Percentiles rank a stretch among this genome's conserved stretches.
Evolutionary conservation across 2,888 invertebrate species (phyloP).

Genomic region (Phasia obesa): DNA sequence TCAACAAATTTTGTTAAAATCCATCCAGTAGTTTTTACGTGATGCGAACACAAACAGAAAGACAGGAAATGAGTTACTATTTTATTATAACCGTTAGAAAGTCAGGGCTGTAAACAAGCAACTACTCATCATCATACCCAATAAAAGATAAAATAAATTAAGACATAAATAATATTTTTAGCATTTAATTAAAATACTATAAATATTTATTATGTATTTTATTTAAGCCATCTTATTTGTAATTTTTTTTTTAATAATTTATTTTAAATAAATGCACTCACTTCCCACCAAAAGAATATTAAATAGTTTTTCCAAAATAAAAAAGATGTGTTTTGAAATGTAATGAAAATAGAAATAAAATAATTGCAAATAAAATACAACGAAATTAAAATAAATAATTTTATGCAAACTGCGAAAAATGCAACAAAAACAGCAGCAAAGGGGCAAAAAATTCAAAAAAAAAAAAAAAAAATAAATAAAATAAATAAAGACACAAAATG

Average conservation of each 20-base stretch:
- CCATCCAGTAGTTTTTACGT: too few relatives aligned
- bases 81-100: too few relatives aligned
- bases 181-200: conserved; percentile 2
- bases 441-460: neutral
- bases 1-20: too few relatives aligned
- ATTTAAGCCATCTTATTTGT: conserved; percentile 38
- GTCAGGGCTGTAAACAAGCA: too few relatives aligned
- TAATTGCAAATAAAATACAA: conserved; percentile 63
- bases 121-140: too few relatives aligned
- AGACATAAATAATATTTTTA: neutral
- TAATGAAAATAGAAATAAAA: conserved; percentile 54
- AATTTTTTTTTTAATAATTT: conserved; percentile 10
- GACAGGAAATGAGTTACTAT: too few relatives aligned
- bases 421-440: neutral
- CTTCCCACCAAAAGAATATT: conserved; percentile 44
- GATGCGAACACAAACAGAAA: too few relatives aligned
- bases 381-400: conserved; percentile 69
- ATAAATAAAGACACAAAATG: conserved; percentile 21
- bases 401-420: conserved; percentile 57
- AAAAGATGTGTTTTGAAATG: conserved; percentile 27
- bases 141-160: too few relatives aligned
- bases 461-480: conserved; percentile 13
- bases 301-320: conserved; percentile 53
- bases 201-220: conserved; percentile 17
- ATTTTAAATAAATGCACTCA: conserved; percentile 18